A percentile compares a stretch with the other conserved stretches of the same genome.
Conservation (phyloP, 2,113 vertebrate genomes). For the Syngnathus scovelli region DNA sequence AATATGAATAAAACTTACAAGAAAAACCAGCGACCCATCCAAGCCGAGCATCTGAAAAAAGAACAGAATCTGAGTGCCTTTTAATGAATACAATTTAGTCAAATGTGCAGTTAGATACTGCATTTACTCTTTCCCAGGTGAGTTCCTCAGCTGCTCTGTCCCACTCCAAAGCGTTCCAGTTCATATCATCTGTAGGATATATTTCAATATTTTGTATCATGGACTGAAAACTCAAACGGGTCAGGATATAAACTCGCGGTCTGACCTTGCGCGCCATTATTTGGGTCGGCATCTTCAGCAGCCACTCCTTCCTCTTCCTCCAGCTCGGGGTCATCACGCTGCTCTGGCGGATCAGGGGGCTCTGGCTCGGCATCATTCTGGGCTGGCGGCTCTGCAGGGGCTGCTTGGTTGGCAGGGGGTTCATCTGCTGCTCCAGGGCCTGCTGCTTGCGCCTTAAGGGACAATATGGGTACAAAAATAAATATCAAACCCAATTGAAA, state of each 20-base stretch:
- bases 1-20: conserved; percentile 71
- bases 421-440: conserved; percentile 77
- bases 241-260: conserved; percentile 37
- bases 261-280: conserved; percentile 93
- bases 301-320: conserved; percentile 90
- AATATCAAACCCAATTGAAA: not conserved
- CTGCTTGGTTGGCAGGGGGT: conserved; percentile 73
- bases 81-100: not conserved
- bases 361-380: conserved; percentile 83
- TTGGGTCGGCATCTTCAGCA: conserved; percentile 88
- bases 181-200: conserved; percentile 86
- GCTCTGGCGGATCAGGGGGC: conserved; percentile 84
- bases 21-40: conserved; percentile 94
- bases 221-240: not conserved
- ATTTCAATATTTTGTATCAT: not conserved
- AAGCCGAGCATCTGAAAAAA: conserved; percentile 89
- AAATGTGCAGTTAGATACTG: not conserved
- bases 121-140: conserved; percentile 92
- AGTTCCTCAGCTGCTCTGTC: conserved; percentile 97
- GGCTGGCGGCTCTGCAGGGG: conserved; percentile 76
- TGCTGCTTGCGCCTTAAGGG: conserved; percentile 54
- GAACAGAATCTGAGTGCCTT: conserved; percentile 8
- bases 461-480: not conserved
- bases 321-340: conserved; percentile 84
- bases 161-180: conserved; percentile 99